Percentiles rank a stretch among this genome's conserved stretches.
Evolutionary conservation across 2,888 invertebrate genomes (phyloP).

Genomic region (Callosobruchus maculatus): DNA sequence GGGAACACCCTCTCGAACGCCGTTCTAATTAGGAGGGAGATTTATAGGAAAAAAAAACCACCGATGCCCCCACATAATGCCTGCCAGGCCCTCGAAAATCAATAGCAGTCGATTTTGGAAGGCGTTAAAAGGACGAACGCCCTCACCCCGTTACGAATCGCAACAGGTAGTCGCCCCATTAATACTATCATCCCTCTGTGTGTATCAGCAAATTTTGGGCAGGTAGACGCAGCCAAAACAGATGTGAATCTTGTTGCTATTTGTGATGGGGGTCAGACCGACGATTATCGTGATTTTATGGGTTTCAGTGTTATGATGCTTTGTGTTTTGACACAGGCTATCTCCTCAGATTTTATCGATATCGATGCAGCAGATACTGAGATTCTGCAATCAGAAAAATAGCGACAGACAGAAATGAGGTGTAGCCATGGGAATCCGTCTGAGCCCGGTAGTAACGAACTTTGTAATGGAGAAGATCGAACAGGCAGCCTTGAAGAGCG

Average conservation of each 20-base stretch:
- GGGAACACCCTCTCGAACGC: neutral
- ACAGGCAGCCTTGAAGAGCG: too few species aligned
- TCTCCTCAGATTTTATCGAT: too few species aligned
- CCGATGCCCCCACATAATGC: conserved; percentile 27
- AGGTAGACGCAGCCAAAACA: neutral
- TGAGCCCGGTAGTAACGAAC: too few species aligned
- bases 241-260: neutral
- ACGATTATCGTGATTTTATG: neutral
- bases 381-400: too few species aligned
- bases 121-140: conserved; percentile 27
- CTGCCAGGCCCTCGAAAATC: conserved; percentile 24
- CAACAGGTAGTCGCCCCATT: conserved; percentile 32
- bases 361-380: too few species aligned
- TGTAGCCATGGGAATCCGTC: too few species aligned
- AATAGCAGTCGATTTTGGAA: conserved; percentile 24
- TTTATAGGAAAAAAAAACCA: conserved; percentile 20
- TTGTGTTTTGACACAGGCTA: too few species aligned
- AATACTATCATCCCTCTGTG: conserved; percentile 30
- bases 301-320: too few species aligned
- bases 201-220: neutral
- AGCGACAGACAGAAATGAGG: too few species aligned
- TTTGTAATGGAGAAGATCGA: too few species aligned
- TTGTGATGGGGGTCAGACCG: neutral
- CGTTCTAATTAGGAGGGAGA: neutral
- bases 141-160: conserved; percentile 25